phyloP scores from a whole-genome alignment of 2,797 vertebrate species.

The Poecilia picta region DNA sequence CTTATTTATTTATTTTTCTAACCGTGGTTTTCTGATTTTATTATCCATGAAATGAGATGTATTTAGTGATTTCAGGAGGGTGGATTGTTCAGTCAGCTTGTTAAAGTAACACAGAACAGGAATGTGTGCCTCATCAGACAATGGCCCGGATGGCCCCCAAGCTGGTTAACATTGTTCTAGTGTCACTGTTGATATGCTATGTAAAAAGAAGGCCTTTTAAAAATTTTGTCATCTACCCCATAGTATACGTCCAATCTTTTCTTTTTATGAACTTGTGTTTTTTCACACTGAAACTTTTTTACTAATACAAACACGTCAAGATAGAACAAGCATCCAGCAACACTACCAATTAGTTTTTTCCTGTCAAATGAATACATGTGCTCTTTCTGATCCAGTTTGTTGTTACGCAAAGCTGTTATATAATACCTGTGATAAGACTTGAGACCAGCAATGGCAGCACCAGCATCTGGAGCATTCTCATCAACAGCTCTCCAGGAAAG shows the following conservation, averaged over 20 bases:
- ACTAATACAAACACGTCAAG: not conserved
- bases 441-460: conserved; percentile 95
- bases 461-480: conserved; percentile 98
- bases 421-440: conserved; percentile 95
- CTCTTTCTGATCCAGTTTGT: not conserved
- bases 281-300: not conserved
- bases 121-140: not conserved
- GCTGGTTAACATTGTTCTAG: not conserved
- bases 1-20: not conserved
- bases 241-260: not conserved
- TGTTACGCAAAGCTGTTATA: not conserved
- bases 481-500: conserved; percentile 95
- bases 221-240: not conserved
- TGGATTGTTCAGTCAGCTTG: conserved; percentile 1
- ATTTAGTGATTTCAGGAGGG: not conserved
- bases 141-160: not conserved
- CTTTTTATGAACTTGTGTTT: not conserved
- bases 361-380: not conserved
- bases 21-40: not conserved
- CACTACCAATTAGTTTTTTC: not conserved
- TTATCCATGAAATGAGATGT: not conserved
- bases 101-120: conserved; percentile 1
- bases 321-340: not conserved
- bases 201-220: not conserved
- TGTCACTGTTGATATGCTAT: not conserved